These are phyloP conservation scores for Nebria salina DNA, from an alignment of 2,888 invertebrate species.

Conservation along the genomic window DNA sequence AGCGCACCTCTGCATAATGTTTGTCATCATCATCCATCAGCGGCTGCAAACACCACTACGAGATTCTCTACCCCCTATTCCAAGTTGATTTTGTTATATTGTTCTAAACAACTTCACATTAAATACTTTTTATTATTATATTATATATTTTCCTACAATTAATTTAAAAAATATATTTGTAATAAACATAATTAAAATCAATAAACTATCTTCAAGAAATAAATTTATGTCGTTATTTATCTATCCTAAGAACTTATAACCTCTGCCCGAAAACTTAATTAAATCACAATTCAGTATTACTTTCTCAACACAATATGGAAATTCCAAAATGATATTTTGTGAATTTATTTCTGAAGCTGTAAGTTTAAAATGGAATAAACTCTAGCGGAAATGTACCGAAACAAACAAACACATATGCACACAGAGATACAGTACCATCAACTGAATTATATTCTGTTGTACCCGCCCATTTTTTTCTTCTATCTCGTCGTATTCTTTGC, in stretches of 20 bases:
- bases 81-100: neutral
- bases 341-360: neutral
- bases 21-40: slow-evolving; percentile 44
- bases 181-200: no score
- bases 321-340: no score
- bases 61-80: neutral
- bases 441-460: slow-evolving; percentile 32
- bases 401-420: slow-evolving; percentile 4
- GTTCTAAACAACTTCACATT: neutral
- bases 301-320: no score
- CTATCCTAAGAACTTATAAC: no score
- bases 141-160: neutral
- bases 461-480: slow-evolving; percentile 19
- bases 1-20: slow-evolving; percentile 43
- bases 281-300: no score
- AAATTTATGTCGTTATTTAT: no score
- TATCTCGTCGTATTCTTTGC: slow-evolving; percentile 8
- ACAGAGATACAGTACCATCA: slow-evolving; percentile 4
- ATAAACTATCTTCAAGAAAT: no score
- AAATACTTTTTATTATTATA: neutral
- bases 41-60: neutral
- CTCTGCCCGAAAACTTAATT: no score
- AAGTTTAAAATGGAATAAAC: neutral
- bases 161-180: no score
- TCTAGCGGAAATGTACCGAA: slow-evolving; percentile 5